These are phyloP conservation scores for Mythimna vitellina DNA, from an alignment of 2,888 invertebrate genomes.

Conservation along the genomic window DNA sequence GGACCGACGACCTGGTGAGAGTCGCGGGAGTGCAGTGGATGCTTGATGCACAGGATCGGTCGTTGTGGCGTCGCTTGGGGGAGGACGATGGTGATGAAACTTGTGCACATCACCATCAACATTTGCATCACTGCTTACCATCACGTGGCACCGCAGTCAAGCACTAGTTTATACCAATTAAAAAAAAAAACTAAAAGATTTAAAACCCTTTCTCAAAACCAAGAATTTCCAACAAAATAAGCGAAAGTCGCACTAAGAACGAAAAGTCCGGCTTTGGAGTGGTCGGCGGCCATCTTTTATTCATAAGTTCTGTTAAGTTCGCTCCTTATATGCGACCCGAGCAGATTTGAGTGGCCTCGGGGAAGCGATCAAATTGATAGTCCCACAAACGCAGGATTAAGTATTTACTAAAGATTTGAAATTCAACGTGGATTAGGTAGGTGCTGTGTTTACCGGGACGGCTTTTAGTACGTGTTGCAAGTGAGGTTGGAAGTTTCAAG, in stretches of 20 bases:
- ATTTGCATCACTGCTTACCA: too few relatives aligned
- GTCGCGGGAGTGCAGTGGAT: too few relatives aligned
- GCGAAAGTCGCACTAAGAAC: slow-evolving; percentile 24
- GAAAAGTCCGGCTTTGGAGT: slow-evolving; percentile 26
- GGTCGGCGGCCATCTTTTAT: slow-evolving; percentile 52
- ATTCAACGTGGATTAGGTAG: slow-evolving; percentile 38
- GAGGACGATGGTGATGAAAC: too few relatives aligned
- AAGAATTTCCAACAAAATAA: slow-evolving; percentile 11
- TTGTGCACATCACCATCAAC: too few relatives aligned
- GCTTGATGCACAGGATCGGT: too few relatives aligned
- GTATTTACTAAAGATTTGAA: slow-evolving; percentile 54
- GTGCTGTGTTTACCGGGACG: slow-evolving; percentile 3
- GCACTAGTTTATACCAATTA: too few relatives aligned
- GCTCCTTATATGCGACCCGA: slow-evolving; percentile 30
- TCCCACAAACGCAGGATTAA: slow-evolving; percentile 42
- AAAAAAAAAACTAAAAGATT: neutral
- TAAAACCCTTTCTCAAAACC: slow-evolving; percentile 18
- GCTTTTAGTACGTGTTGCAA: neutral
- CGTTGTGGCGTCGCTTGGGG: too few relatives aligned
- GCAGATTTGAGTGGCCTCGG: slow-evolving; percentile 46
- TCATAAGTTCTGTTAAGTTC: slow-evolving; percentile 47
- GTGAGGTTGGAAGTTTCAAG: neutral
- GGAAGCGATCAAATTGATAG: slow-evolving; percentile 51
- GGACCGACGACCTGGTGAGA: too few relatives aligned
- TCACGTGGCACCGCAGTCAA: too few relatives aligned